Conservation (phyloP, 23 tunicate species). For the Styela plicata region DNA sequence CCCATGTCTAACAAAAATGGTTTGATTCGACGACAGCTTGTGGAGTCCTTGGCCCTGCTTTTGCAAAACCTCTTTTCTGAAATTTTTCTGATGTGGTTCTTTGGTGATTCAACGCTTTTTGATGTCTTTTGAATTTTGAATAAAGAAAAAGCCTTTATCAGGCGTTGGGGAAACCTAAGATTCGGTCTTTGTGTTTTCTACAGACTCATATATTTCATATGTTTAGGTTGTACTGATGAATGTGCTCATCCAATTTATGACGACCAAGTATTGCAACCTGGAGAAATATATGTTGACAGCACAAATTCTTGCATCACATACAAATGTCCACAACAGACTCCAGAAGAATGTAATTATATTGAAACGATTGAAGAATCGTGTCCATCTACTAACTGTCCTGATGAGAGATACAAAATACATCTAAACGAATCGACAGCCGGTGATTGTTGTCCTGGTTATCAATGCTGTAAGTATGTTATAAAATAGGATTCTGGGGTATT, state of each 20-base stretch:
- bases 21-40: too few species aligned
- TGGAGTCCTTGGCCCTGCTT: too few species aligned
- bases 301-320: slow-evolving; percentile 11
- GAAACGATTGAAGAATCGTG: background rate
- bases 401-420: background rate
- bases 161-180: too few species aligned
- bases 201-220: too few species aligned
- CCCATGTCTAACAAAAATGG: too few species aligned
- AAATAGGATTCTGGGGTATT: too few species aligned
- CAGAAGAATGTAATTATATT: background rate
- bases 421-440: background rate
- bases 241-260: background rate
- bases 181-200: too few species aligned
- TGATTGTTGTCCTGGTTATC: slow-evolving; percentile 25
- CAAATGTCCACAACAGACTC: background rate
- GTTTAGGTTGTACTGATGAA: background rate
- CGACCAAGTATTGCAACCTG: slow-evolving; percentile 5
- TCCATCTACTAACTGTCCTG: slow-evolving; percentile 6
- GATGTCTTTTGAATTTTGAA: too few species aligned
- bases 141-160: too few species aligned
- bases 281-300: background rate
- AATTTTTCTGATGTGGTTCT: too few species aligned
- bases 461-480: slow-evolving; percentile 26
- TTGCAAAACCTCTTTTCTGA: too few species aligned
- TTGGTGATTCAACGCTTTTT: too few species aligned